Conservation (phyloP, 2,888 invertebrate species). For the Polia nebulosa region DNA sequence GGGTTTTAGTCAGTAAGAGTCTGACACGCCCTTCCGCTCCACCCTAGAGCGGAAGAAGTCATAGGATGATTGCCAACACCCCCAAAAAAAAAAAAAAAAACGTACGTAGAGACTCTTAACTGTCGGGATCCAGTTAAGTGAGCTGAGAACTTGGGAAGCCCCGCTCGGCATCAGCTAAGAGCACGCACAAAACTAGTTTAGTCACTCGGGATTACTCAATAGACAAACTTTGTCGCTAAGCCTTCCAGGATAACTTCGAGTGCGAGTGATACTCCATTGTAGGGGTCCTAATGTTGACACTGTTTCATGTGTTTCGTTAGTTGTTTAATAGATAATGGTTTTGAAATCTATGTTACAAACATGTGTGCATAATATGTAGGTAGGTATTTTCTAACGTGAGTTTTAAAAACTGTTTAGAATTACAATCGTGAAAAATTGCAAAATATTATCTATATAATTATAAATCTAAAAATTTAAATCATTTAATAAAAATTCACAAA, state of each 20-base stretch:
- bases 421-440: no score
- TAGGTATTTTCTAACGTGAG: no score
- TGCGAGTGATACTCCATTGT: conserved; percentile 29
- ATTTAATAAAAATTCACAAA: no score
- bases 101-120: conserved; percentile 15
- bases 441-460: no score
- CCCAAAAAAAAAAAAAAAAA: no score
- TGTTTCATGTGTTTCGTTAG: conserved; percentile 10
- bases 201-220: conserved; percentile 60
- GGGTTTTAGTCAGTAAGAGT: no score
- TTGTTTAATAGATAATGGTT: neutral
- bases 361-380: neutral
- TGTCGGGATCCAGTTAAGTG: conserved; percentile 19
- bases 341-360: neutral
- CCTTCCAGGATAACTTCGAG: conserved; percentile 44
- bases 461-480: no score
- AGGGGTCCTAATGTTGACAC: conserved; percentile 18
- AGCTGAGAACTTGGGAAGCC: conserved; percentile 15
- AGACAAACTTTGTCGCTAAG: conserved; percentile 63
- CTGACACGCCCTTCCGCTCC: no score
- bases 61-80: no score
- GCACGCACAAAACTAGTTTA: conserved; percentile 63
- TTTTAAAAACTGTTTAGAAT: no score
- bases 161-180: conserved; percentile 44
- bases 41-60: no score